phyloP scores from a whole-genome alignment of 2,797 vertebrate species.

The Monodelphis domestica region DNA sequence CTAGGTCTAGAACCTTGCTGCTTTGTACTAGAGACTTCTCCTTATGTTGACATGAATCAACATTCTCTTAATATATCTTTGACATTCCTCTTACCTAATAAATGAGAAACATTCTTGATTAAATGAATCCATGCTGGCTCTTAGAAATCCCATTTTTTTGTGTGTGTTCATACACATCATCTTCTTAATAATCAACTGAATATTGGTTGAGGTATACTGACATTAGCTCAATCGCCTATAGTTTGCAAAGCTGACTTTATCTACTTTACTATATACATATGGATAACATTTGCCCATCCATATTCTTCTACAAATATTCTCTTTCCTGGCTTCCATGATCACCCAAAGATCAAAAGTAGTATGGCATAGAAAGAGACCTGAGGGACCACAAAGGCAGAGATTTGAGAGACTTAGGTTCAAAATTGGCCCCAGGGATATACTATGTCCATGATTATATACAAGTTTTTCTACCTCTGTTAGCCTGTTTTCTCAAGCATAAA shows the following conservation, averaged over 20 bases:
- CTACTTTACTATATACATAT: not conserved
- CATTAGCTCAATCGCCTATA: not conserved
- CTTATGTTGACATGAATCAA: not conserved
- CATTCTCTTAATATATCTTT: not conserved
- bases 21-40: not conserved
- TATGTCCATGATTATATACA: not conserved
- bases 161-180: not conserved
- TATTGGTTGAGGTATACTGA: not conserved
- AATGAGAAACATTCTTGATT: not conserved
- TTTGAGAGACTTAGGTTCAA: not conserved
- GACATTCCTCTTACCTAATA: not conserved
- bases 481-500: not conserved
- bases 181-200: not conserved
- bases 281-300: not conserved
- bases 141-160: not conserved
- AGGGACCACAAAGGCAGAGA: not conserved
- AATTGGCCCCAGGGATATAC: not conserved
- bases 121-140: not conserved
- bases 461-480: not conserved
- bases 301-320: not conserved
- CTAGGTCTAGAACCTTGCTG: not conserved
- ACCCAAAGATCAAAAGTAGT: not conserved
- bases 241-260: not conserved
- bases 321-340: not conserved
- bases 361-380: not conserved